phyloP scores from a whole-genome alignment of 1,140 invertebrate genomes.

The Drosophila ananassae region DNA sequence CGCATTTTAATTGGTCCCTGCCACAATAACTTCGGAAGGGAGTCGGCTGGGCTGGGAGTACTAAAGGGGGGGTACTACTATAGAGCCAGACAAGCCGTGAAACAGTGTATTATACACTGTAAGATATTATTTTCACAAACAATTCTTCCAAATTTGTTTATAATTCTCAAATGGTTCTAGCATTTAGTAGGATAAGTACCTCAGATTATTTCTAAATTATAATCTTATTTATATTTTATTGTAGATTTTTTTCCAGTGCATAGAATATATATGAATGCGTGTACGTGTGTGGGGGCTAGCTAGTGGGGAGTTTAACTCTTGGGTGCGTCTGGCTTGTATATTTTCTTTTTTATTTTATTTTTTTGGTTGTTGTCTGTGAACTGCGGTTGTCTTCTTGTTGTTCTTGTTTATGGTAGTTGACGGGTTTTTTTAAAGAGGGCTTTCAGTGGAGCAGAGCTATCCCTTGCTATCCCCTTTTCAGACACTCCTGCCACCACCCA shows the following conservation, averaged over 20 bases:
- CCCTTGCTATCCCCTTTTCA: neutral
- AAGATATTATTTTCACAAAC: neutral
- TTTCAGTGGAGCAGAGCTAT: neutral
- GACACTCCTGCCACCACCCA: slow-evolving; percentile 12
- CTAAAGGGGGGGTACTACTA: no score
- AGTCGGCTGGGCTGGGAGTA: neutral
- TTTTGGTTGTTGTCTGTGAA: slow-evolving; percentile 17
- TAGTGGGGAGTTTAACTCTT: slow-evolving; percentile 24
- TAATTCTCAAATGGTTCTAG: no score
- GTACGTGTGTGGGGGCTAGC: neutral
- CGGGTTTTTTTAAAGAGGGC: slow-evolving; percentile 48
- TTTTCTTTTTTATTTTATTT: slow-evolving; percentile 12
- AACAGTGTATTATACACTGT: neutral
- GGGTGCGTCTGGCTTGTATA: slow-evolving; percentile 40
- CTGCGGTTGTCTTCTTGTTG: slow-evolving; percentile 58
- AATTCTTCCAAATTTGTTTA: no score
- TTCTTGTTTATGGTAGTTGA: slow-evolving; percentile 55
- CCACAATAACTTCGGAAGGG: slow-evolving; percentile 34
- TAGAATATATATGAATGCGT: neutral
- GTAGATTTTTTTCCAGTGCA: neutral
- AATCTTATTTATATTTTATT: neutral
- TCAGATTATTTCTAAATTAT: no score
- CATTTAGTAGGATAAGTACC: neutral
- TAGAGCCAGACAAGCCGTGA: slow-evolving; percentile 15
- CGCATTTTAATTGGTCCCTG: slow-evolving; percentile 74